These are phyloP conservation scores for Steinernema scapterisci DNA, from an alignment of 2,888 invertebrate species.

Conservation along the genomic window DNA sequence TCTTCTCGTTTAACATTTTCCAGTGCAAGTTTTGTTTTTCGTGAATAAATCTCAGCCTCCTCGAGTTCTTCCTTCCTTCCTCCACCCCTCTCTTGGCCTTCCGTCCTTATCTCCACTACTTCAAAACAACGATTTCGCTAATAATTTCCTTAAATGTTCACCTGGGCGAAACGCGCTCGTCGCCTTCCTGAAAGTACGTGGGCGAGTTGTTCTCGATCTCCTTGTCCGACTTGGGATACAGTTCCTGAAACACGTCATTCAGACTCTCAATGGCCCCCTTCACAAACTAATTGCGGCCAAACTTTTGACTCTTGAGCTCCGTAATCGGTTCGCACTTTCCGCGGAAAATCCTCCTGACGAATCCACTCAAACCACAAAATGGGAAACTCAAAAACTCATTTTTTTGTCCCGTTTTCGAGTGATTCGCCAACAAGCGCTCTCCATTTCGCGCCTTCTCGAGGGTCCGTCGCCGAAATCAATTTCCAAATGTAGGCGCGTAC, in stretches of 20 bases:
- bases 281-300: too few species aligned
- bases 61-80: too few species aligned
- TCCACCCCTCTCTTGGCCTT: too few species aligned
- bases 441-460: not conserved
- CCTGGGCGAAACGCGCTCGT: conserved; percentile 37
- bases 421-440: not conserved
- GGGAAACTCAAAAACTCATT: conserved; percentile 2
- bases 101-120: not conserved
- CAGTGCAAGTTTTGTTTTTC: too few species aligned
- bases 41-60: too few species aligned
- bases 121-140: not conserved
- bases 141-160: not conserved
- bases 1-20: too few species aligned
- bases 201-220: conserved; percentile 50
- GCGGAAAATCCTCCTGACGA: not conserved
- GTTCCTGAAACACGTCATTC: conserved; percentile 32
- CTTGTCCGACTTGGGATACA: conserved; percentile 50
- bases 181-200: conserved; percentile 32
- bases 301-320: too few species aligned
- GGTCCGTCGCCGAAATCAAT: not conserved
- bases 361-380: not conserved
- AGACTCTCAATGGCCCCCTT: not conserved
- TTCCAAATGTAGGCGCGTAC: not conserved
- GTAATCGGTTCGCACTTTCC: not conserved
- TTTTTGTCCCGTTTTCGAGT: not conserved